These are phyloP conservation scores for Carollia perspicillata DNA, from an alignment of 2,113 vertebrate species.

Conservation along the genomic window DNA sequence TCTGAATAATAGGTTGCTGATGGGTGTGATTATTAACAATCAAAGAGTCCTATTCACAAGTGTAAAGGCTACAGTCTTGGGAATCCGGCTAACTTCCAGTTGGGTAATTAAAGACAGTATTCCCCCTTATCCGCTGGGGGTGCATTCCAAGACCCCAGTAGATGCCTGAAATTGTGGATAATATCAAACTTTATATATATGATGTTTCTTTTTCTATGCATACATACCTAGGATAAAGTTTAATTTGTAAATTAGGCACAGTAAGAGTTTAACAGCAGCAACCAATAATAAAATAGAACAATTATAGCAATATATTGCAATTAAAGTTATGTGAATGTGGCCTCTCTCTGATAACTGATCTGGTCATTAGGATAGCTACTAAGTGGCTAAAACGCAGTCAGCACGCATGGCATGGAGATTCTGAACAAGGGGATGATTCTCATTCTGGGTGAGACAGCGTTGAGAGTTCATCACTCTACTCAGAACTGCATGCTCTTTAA, in stretches of 20 bases:
- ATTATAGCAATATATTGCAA: not conserved
- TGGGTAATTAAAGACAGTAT: conserved; percentile 53
- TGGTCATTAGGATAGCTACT: not conserved
- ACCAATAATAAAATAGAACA: not conserved
- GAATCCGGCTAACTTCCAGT: conserved; percentile 65
- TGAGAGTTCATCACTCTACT: not conserved
- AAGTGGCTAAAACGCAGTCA: no score
- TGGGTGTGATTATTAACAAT: conserved; percentile 46
- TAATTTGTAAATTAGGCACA: not conserved
- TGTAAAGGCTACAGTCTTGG: conserved; percentile 34
- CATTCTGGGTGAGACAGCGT: not conserved
- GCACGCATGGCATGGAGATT: no score
- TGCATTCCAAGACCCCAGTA: not conserved
- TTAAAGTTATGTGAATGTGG: not conserved
- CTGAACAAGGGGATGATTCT: not conserved
- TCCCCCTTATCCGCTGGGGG: not conserved
- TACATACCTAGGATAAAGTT: not conserved
- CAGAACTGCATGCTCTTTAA: not conserved
- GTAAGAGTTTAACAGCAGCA: not conserved
- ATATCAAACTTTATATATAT: not conserved
- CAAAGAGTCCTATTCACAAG: conserved; percentile 46
- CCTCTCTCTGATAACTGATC: not conserved
- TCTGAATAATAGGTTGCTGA: conserved; percentile 36
- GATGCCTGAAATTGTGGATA: not conserved
- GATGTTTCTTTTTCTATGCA: not conserved